Percentiles rank a stretch among this genome's conserved stretches.
These are phyloP conservation scores for Echiichthys vipera DNA, from an alignment of 2,797 vertebrate genomes.

Conservation along the genomic window DNA sequence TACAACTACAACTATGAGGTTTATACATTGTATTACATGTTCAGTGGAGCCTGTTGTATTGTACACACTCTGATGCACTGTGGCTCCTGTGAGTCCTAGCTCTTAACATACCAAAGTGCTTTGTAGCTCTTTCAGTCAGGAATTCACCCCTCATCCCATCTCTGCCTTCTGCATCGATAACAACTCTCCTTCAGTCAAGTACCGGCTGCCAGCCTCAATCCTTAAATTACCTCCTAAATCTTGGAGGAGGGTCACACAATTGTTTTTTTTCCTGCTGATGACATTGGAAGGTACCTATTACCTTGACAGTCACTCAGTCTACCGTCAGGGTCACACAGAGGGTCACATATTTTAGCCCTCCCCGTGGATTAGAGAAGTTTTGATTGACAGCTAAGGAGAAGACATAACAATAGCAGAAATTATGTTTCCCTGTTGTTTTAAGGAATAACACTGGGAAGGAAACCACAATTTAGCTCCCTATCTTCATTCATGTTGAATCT, in stretches of 20 bases:
- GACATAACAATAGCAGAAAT: conserved; percentile 15
- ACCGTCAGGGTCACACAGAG: conserved; percentile 14
- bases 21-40: neutral
- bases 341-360: conserved; percentile 50
- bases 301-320: conserved; percentile 46
- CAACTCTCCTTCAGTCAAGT: conserved; percentile 45
- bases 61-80: conserved; percentile 25
- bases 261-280: conserved; percentile 26
- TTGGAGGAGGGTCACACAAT: conserved; percentile 37
- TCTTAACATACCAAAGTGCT: conserved; percentile 60
- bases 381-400: conserved; percentile 39
- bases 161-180: conserved; percentile 60
- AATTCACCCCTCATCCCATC: conserved; percentile 57
- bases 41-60: conserved; percentile 34
- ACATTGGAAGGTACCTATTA: conserved; percentile 57
- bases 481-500: conserved; percentile 13
- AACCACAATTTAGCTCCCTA: neutral
- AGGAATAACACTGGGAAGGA: neutral
- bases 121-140: conserved; percentile 49
- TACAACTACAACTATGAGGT: neutral
- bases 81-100: conserved; percentile 43
- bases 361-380: conserved; percentile 34
- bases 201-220: conserved; percentile 48
- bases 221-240: conserved; percentile 74
- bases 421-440: neutral